Conservation (phyloP, 2,113 vertebrate species). For the Malurus elegans region DNA sequence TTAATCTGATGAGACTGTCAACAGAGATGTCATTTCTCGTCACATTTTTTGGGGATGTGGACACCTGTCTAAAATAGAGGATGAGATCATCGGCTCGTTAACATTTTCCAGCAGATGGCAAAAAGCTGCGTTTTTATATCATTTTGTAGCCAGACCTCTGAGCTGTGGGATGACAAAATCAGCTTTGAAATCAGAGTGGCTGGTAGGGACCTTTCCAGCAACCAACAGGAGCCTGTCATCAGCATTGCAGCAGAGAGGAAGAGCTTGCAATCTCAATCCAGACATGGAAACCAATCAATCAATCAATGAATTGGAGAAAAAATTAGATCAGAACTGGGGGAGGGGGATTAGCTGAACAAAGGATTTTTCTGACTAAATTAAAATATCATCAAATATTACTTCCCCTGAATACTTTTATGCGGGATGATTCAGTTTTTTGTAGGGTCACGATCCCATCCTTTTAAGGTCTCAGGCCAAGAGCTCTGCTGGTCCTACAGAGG, state of each 20-base stretch:
- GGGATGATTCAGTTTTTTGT: background rate
- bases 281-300: background rate
- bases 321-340: fast-evolving
- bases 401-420: fast-evolving
- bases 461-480: fast-evolving
- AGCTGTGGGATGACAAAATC: background rate
- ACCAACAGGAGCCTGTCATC: background rate
- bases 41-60: constrained; percentile 58
- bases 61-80: constrained; percentile 67
- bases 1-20: constrained; percentile 62
- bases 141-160: background rate
- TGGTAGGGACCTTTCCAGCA: background rate
- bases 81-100: constrained; percentile 72
- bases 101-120: constrained; percentile 73
- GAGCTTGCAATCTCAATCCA: background rate
- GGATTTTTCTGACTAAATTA: background rate
- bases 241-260: background rate
- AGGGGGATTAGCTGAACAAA: background rate
- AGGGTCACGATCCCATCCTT: fast-evolving
- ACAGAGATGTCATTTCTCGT: constrained; percentile 62
- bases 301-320: background rate
- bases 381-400: background rate
- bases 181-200: background rate
- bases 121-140: constrained; percentile 25
- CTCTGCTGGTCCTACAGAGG: background rate